Evolutionary conservation across 2,888 invertebrate genomes (phyloP).

Genomic region (Athalia cordata): DNA sequence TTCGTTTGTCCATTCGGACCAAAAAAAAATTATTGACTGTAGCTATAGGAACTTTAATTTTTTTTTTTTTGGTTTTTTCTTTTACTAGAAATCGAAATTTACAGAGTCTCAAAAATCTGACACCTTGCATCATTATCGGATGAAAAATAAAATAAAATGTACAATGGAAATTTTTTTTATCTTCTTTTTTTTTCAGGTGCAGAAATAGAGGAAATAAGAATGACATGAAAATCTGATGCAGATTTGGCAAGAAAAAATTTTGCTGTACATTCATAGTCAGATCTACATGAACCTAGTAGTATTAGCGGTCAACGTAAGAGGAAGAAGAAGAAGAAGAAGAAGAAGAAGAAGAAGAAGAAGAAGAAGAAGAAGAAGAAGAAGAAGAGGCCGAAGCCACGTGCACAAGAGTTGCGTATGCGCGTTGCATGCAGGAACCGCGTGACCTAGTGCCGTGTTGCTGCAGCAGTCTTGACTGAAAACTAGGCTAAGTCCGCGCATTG

Average conservation of each 20-base stretch:
- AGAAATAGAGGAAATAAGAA: neutral
- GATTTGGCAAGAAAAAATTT: neutral
- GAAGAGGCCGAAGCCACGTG: conserved; percentile 25
- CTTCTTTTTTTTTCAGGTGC: neutral
- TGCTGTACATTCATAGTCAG: neutral
- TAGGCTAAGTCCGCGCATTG: conserved; percentile 64
- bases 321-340: too few relatives aligned
- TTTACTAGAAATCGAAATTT: neutral
- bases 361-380: too few relatives aligned
- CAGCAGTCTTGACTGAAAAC: conserved; percentile 65
- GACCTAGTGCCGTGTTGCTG: conserved; percentile 61
- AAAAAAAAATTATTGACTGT: neutral
- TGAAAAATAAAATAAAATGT: too few relatives aligned
- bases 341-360: too few relatives aligned
- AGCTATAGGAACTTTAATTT: neutral
- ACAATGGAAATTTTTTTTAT: too few relatives aligned
- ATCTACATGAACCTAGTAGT: neutral
- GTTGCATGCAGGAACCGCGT: conserved; percentile 70
- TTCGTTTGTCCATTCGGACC: too few relatives aligned
- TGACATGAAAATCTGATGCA: neutral
- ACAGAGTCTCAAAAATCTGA: neutral
- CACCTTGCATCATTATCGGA: too few relatives aligned
- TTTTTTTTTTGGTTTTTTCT: neutral
- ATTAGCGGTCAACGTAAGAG: conserved; percentile 41
- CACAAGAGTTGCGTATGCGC: conserved; percentile 42